Evolutionary conservation across 2,888 invertebrate genomes (phyloP).

Genomic region (Habrosyne pyritoides): DNA sequence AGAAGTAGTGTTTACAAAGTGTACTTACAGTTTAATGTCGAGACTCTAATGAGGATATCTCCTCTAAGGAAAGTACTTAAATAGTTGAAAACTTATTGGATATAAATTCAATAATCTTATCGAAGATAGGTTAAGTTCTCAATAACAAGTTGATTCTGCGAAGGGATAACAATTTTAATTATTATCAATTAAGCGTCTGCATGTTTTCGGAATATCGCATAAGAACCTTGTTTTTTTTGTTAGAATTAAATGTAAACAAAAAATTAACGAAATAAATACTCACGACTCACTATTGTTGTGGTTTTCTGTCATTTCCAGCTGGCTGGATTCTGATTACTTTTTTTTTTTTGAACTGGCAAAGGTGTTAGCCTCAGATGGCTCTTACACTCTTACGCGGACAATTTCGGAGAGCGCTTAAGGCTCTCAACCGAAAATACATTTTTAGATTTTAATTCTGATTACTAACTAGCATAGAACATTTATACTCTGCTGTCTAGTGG

Average conservation of each 20-base stretch:
- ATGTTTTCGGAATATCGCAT: background rate
- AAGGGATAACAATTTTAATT: background rate
- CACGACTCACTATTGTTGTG: background rate
- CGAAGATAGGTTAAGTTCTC: background rate
- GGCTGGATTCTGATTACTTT: too few species aligned
- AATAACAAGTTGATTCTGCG: background rate
- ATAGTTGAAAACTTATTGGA: background rate
- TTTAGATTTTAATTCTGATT: too few species aligned
- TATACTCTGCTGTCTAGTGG: too few species aligned
- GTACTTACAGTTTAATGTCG: background rate
- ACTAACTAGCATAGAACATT: too few species aligned
- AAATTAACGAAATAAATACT: background rate
- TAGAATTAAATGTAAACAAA: background rate
- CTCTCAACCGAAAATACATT: too few species aligned
- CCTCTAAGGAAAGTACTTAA: background rate
- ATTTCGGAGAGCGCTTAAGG: too few species aligned
- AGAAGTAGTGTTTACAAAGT: too few species aligned
- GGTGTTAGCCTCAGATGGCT: too few species aligned
- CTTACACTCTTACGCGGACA: too few species aligned
- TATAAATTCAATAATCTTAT: background rate
- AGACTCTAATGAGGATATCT: too few species aligned
- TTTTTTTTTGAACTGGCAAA: too few species aligned
- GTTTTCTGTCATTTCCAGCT: background rate
- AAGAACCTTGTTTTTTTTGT: background rate
- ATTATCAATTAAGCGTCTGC: background rate